phyloP scores from a whole-genome alignment of 2,888 invertebrate genomes.

The Chromoteleia sp. region DNA sequence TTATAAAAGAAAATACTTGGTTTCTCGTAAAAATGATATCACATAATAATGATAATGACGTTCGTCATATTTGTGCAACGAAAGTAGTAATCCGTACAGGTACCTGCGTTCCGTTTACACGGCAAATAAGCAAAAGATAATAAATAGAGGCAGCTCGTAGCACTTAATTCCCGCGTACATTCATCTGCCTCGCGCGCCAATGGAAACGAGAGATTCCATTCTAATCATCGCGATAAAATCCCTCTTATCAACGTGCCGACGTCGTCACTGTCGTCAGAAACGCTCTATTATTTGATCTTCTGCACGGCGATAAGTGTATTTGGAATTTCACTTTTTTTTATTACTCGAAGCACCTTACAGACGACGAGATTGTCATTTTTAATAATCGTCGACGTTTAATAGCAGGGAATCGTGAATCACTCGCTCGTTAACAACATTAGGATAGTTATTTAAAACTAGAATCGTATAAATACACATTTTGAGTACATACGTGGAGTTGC shows the following conservation, averaged over 20 bases:
- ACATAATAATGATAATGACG: constrained; percentile 72
- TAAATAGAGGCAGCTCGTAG: constrained; percentile 73
- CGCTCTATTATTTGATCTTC: constrained; percentile 59
- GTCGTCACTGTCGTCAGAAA: constrained; percentile 55
- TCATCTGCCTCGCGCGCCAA: constrained; percentile 71
- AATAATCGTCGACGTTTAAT: constrained; percentile 6
- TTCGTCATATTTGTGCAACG: constrained; percentile 75
- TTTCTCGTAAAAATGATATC: constrained; percentile 35
- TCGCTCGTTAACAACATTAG: constrained; percentile 32
- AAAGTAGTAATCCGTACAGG: constrained; percentile 74
- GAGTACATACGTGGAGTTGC: constrained; percentile 6
- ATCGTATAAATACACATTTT: constrained; percentile 16
- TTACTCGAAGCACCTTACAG: constrained; percentile 17
- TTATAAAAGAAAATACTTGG: constrained; percentile 1
- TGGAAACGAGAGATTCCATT: constrained; percentile 58
- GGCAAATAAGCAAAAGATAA: constrained; percentile 77
- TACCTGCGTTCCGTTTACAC: constrained; percentile 73
- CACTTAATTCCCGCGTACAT: constrained; percentile 63
- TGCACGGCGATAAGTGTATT: constrained; percentile 62
- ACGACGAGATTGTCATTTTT: constrained; percentile 50
- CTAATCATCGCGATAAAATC: constrained; percentile 64
- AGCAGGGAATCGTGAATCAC: constrained; percentile 30
- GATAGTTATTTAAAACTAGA: constrained; percentile 31
- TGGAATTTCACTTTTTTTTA: constrained; percentile 62
- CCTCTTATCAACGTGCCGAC: constrained; percentile 56